phyloP scores from a whole-genome alignment of 2,113 vertebrate species.

The Malurus cyaneus region DNA sequence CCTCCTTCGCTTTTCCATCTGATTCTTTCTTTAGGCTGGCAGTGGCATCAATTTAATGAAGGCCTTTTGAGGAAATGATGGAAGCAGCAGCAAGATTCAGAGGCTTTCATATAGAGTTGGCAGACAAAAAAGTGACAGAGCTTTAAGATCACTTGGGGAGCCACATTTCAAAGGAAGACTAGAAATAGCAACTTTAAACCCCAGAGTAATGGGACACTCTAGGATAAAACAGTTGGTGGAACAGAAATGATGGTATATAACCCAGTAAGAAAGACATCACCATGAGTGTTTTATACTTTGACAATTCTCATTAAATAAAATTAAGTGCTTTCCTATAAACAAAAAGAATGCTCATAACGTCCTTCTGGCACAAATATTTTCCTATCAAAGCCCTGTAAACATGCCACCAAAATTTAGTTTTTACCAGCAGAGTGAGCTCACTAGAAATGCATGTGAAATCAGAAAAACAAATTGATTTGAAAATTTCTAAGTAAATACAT shows the following conservation, averaged over 20 bases:
- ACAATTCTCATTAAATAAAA: conserved; percentile 68
- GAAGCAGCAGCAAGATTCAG: conserved; percentile 29
- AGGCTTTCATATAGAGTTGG: background rate
- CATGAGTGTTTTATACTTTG: conserved; percentile 57
- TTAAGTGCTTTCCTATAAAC: conserved; percentile 73
- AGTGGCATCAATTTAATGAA: conserved; percentile 17
- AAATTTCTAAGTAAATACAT: conserved; percentile 40
- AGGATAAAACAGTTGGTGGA: conserved; percentile 15
- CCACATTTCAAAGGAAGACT: conserved; percentile 52
- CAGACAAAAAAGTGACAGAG: background rate
- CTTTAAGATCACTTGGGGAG: conserved; percentile 32
- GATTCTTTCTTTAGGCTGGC: conserved; percentile 13
- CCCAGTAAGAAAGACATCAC: conserved; percentile 67
- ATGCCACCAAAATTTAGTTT: conserved; percentile 27
- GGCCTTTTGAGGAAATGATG: conserved; percentile 13
- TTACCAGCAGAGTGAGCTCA: conserved; percentile 27
- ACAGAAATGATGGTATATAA: conserved; percentile 56
- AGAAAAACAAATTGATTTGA: conserved; percentile 4
- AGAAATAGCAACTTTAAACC: conserved; percentile 61
- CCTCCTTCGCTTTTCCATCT: background rate
- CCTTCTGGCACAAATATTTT: conserved; percentile 65
- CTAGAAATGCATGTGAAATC: conserved; percentile 47
- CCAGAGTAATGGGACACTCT: background rate
- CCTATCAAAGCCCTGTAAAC: conserved; percentile 45
- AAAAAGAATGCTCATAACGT: conserved; percentile 44